Evolutionary conservation across 2,113 vertebrate genomes (phyloP).

Genomic region (Alouatta palliata): DNA sequence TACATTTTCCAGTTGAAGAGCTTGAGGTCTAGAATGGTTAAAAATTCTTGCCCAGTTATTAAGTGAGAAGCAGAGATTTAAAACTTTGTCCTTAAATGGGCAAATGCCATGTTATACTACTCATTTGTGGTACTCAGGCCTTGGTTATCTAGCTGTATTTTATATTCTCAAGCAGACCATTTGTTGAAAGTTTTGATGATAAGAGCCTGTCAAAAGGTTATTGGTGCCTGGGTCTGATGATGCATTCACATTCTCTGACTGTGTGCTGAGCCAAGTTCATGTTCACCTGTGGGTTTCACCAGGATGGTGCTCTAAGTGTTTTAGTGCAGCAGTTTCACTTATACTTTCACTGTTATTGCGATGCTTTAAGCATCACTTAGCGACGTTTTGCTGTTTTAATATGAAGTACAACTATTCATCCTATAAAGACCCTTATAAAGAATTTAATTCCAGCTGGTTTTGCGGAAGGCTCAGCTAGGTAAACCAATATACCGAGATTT

Average conservation of each 20-base stretch:
- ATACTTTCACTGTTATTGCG: not conserved
- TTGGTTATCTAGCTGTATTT: not conserved
- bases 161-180: not conserved
- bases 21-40: not conserved
- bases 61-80: not conserved
- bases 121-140: not conserved
- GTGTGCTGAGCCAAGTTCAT: not conserved
- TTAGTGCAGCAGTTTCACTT: not conserved
- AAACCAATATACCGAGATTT: not conserved
- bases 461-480: not conserved
- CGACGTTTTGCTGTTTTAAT: constrained; percentile 30
- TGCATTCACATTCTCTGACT: not conserved
- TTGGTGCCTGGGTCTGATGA: not conserved
- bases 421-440: not conserved
- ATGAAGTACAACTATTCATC: not conserved
- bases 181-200: not conserved
- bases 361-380: not conserved
- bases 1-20: not conserved
- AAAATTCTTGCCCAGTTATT: not conserved
- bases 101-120: not conserved
- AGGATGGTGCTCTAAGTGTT: not conserved
- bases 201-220: not conserved
- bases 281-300: not conserved
- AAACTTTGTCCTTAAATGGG: not conserved
- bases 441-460: not conserved